Evolutionary conservation across 1,140 invertebrate species (phyloP).

Genomic region (Drosophila ercepeae): DNA sequence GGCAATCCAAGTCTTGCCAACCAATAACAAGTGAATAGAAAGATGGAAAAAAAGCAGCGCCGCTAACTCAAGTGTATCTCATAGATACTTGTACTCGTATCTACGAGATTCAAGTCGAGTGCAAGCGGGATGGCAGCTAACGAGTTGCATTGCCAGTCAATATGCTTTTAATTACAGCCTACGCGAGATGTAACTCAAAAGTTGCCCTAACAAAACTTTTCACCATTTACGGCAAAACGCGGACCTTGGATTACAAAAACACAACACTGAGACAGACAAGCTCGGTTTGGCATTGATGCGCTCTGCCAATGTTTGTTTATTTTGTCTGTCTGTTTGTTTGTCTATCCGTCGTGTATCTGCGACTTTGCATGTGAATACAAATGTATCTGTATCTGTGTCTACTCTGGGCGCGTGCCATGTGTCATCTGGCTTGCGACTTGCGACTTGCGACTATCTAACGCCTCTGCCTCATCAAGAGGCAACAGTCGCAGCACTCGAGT

Average conservation of each 20-base stretch:
- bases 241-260: slow-evolving; percentile 55
- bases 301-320: slow-evolving; percentile 40
- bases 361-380: slow-evolving; percentile 37
- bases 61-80: slow-evolving; percentile 18
- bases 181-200: slow-evolving; percentile 56
- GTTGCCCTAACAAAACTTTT: slow-evolving; percentile 74
- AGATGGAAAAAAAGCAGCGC: slow-evolving; percentile 22
- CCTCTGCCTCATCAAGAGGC: slow-evolving; percentile 77
- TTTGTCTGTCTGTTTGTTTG: slow-evolving; percentile 40
- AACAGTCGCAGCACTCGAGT: slow-evolving; percentile 38
- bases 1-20: slow-evolving; percentile 25
- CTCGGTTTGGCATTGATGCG: slow-evolving; percentile 61
- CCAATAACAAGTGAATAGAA: slow-evolving; percentile 73
- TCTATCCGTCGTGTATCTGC: slow-evolving; percentile 25
- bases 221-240: slow-evolving; percentile 73
- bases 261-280: slow-evolving; percentile 12
- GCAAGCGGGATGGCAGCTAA: slow-evolving; percentile 55
- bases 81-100: slow-evolving; percentile 21
- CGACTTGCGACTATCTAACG: slow-evolving; percentile 78
- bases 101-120: too few species aligned
- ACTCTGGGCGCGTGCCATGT: slow-evolving; percentile 77
- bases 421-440: slow-evolving; percentile 70
- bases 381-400: slow-evolving; percentile 32
- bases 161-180: slow-evolving; percentile 79
- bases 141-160: slow-evolving; percentile 68